Evolutionary conservation across 2,113 vertebrate genomes (phyloP).

Genomic region (Pantherophis guttatus): DNA sequence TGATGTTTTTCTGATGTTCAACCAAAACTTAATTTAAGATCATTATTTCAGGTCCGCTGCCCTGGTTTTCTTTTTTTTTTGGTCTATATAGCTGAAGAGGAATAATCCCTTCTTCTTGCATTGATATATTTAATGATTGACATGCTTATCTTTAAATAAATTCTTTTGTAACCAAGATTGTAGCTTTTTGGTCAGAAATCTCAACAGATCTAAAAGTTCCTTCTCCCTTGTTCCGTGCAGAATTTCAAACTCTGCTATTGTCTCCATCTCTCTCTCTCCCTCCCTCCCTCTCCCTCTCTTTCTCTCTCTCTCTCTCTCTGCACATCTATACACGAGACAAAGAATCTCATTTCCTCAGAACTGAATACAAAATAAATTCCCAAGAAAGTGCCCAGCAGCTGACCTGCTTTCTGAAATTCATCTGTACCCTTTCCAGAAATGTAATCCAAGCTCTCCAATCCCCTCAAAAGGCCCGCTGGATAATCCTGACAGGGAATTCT

Average conservation of each 20-base stretch:
- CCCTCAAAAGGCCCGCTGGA: not conserved
- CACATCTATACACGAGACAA: not conserved
- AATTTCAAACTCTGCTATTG: not conserved
- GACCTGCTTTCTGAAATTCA: not conserved
- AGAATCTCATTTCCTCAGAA: not conserved
- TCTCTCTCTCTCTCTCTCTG: no score
- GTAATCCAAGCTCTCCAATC: not conserved
- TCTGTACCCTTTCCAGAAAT: not conserved
- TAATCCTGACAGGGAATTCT: not conserved
- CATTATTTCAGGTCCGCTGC: not conserved
- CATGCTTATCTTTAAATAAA: not conserved
- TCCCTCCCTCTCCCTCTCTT: no score
- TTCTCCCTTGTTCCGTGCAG: not conserved
- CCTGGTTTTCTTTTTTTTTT: not conserved
- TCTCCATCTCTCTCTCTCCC: not conserved
- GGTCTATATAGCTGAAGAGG: not conserved
- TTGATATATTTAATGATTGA: not conserved
- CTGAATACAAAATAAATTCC: not conserved
- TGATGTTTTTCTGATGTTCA: not conserved
- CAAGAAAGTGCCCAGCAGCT: not conserved
- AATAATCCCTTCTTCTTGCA: not conserved
- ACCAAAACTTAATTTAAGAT: not conserved
- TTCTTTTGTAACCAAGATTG: not conserved
- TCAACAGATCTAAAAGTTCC: not conserved
- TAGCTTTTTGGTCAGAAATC: not conserved